Conservation (phyloP, 2,797 vertebrate genomes). For the Amphiprion clarkii region DNA sequence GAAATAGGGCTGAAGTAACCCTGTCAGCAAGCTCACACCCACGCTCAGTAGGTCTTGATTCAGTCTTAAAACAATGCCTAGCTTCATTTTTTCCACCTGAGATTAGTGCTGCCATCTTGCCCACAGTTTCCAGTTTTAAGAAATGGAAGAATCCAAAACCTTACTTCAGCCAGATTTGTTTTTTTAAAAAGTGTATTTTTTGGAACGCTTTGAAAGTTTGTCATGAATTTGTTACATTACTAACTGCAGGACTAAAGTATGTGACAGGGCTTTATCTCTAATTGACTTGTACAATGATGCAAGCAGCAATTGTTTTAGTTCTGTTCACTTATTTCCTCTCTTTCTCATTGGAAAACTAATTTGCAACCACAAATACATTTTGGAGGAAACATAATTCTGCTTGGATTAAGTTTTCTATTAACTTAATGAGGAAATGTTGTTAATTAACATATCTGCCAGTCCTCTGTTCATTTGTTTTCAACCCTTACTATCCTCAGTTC, state of each 20-base stretch:
- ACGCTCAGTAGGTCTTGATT: neutral
- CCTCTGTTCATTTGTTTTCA: neutral
- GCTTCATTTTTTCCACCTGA: neutral
- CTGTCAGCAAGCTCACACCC: conserved; percentile 1
- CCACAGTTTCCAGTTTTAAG: neutral
- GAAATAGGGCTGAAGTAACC: conserved; percentile 4
- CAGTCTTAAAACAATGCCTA: neutral
- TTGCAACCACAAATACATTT: neutral
- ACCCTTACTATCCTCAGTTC: neutral
- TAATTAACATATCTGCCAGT: neutral
- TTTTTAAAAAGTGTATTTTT: neutral
- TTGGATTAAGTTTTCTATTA: neutral
- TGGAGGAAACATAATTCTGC: neutral
- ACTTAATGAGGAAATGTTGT: neutral
- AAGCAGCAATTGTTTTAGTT: neutral
- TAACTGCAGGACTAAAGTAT: neutral
- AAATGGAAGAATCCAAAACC: neutral
- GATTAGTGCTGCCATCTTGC: neutral
- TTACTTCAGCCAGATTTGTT: neutral
- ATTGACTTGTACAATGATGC: neutral
- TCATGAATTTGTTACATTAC: neutral
- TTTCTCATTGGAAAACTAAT: neutral
- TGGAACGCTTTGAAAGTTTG: neutral
- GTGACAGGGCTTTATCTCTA: neutral
- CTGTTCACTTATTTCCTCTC: neutral